Conservation (phyloP, 1,140 invertebrate species). For the Trypoxylus dichotomus region DNA sequence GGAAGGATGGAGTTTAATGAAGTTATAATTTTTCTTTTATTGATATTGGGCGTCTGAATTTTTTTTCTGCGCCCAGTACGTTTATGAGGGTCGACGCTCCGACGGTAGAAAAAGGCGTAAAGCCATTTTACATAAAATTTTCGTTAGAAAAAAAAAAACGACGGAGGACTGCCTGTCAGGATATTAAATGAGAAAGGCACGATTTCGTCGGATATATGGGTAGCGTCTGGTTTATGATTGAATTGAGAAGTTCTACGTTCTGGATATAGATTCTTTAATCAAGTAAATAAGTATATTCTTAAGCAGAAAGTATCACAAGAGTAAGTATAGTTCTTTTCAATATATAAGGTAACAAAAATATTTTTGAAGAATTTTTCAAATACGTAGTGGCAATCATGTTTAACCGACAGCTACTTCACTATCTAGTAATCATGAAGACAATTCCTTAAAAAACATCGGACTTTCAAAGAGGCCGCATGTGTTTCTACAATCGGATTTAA, state of each 20-base stretch:
- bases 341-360: no score
- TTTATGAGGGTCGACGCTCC: neutral
- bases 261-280: neutral
- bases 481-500: no score
- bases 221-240: neutral
- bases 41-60: slow-evolving; percentile 17
- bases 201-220: neutral
- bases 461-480: no score
- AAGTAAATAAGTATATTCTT: neutral
- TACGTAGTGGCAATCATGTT: no score
- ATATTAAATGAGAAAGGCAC: neutral
- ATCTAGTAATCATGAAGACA: no score
- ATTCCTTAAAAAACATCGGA: no score
- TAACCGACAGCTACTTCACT: no score
- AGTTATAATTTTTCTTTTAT: slow-evolving; percentile 26
- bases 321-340: no score
- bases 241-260: neutral
- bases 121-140: slow-evolving; percentile 17
- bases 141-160: neutral
- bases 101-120: neutral
- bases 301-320: no score
- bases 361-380: no score
- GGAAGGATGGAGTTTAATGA: slow-evolving; percentile 7
- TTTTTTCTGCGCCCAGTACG: neutral
- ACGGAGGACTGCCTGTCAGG: neutral